Evolutionary conservation across 2,113 vertebrate genomes (phyloP).

Genomic region (Halichoeres trimaculatus): DNA sequence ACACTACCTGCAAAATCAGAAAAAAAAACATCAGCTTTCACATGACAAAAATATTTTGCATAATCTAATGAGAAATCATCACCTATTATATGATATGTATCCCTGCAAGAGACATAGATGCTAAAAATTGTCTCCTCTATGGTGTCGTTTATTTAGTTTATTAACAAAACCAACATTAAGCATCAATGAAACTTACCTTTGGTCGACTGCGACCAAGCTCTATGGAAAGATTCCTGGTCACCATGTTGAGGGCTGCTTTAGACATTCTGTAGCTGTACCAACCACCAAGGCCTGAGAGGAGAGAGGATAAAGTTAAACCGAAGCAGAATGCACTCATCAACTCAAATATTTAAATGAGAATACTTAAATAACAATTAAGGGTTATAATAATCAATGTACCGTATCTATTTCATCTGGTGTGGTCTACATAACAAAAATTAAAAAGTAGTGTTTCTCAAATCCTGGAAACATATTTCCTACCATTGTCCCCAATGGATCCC

Average conservation of each 20-base stretch:
- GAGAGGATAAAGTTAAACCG: neutral
- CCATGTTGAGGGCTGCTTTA: constrained; percentile 82
- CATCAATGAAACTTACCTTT: constrained; percentile 41
- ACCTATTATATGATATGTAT: neutral
- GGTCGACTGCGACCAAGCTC: constrained; percentile 72
- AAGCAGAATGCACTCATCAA: neutral
- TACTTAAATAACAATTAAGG: neutral
- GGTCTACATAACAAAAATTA: neutral
- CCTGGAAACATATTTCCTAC: constrained; percentile 40
- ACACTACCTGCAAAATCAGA: constrained; percentile 69
- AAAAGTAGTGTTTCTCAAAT: neutral
- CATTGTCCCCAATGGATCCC: constrained; percentile 79
- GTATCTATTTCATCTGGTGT: neutral
- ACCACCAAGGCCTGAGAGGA: constrained; percentile 72
- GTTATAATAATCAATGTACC: neutral
- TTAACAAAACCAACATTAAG: neutral
- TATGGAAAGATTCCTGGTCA: constrained; percentile 80
- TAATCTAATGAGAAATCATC: too few species aligned
- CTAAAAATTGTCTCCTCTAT: neutral
- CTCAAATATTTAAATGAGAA: neutral
- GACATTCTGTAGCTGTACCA: constrained; percentile 81
- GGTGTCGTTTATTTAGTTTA: neutral
- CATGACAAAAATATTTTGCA: too few species aligned
- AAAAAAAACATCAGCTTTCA: neutral
- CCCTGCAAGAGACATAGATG: neutral